Evolutionary conservation across 1,140 invertebrate species (phyloP).

Genomic region (Papilio helenus): DNA sequence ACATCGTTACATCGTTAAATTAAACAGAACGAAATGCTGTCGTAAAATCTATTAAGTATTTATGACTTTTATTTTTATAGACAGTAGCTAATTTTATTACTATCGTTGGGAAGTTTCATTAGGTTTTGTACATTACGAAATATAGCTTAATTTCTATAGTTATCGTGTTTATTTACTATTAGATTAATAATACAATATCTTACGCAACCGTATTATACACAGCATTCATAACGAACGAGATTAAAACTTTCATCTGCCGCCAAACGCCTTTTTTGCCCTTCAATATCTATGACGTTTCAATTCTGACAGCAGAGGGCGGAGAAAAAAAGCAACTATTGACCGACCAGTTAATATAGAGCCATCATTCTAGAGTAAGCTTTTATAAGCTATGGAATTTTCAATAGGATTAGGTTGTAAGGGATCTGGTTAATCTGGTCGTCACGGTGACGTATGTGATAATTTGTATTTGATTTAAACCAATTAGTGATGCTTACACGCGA

Average conservation of each 20-base stretch:
- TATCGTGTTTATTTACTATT: no score
- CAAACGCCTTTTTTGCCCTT: slow-evolving; percentile 54
- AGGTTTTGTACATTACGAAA: background rate
- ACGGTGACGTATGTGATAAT: slow-evolving; percentile 63
- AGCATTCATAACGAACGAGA: slow-evolving; percentile 67
- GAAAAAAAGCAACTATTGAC: slow-evolving; percentile 49
- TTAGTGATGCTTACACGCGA: slow-evolving; percentile 78
- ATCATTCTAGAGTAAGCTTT: slow-evolving; percentile 28
- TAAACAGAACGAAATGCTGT: background rate
- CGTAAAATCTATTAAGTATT: background rate
- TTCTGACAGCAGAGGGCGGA: slow-evolving; percentile 62
- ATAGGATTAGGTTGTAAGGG: slow-evolving; percentile 39
- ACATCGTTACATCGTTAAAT: slow-evolving; percentile 21
- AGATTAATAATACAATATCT: no score
- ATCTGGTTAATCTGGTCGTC: slow-evolving; percentile 52
- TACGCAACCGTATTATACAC: slow-evolving; percentile 53
- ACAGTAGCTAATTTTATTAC: background rate
- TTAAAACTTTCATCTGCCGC: slow-evolving; percentile 71
- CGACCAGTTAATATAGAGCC: slow-evolving; percentile 50
- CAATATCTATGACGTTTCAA: slow-evolving; percentile 78
- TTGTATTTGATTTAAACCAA: slow-evolving; percentile 79
- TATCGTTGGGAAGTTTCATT: background rate
- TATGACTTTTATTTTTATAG: background rate
- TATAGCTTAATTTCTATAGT: background rate
- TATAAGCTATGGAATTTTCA: background rate